Percentiles rank a stretch among this genome's conserved stretches.
phyloP scores from a whole-genome alignment of 2,113 vertebrate species.

The Chamaetylas fuelleborni region DNA sequence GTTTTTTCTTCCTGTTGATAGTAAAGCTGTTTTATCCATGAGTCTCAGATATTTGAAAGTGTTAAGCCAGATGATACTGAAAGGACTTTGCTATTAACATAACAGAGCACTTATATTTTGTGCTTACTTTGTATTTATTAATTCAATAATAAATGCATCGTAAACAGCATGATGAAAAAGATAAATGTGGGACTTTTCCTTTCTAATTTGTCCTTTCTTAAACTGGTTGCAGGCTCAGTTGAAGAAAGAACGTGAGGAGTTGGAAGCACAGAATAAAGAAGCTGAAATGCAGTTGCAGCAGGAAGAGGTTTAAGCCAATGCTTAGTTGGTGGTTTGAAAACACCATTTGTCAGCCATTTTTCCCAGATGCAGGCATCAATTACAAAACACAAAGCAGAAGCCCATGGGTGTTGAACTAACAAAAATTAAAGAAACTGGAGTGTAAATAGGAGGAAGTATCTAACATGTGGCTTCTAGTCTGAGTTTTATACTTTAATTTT shows the following conservation, averaged over 20 bases:
- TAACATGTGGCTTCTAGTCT: background rate
- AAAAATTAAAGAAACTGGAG: background rate
- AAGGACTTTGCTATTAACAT: background rate
- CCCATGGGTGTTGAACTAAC: background rate
- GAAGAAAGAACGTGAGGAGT: slow-evolving; percentile 32
- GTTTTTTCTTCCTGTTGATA: background rate
- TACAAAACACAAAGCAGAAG: background rate
- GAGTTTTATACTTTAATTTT: background rate
- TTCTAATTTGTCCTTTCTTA: background rate
- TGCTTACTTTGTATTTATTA: background rate
- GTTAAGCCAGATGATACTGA: background rate
- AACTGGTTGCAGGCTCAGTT: background rate
- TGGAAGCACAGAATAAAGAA: slow-evolving; percentile 61
- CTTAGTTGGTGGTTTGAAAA: background rate
- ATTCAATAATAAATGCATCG: background rate
- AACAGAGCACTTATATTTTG: background rate
- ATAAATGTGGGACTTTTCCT: rapidly evolving
- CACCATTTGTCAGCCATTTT: background rate
- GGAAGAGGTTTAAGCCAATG: slow-evolving; percentile 24
- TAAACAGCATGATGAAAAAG: background rate
- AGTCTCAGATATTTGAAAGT: background rate
- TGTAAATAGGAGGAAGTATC: background rate
- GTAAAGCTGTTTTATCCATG: background rate
- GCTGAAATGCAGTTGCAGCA: slow-evolving; percentile 67
- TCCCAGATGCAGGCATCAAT: background rate